Conservation (phyloP, 1,140 invertebrate genomes). For the Tenebrio molitor region DNA sequence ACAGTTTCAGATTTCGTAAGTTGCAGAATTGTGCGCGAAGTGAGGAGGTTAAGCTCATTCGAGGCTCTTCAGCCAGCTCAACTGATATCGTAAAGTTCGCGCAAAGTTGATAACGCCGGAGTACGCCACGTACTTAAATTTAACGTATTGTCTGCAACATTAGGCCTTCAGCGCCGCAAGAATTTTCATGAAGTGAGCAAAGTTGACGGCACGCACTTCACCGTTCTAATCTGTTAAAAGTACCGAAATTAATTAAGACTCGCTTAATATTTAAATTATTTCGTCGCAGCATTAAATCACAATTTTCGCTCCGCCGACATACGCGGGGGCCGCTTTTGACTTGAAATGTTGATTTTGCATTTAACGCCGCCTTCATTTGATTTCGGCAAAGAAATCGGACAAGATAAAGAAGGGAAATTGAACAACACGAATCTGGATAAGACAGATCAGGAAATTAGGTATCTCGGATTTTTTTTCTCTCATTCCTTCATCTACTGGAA, state of each 20-base stretch:
- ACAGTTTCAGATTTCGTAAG: constrained; percentile 26
- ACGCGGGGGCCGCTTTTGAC: constrained; percentile 4
- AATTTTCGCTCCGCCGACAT: not conserved
- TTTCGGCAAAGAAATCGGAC: constrained; percentile 30
- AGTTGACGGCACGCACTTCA: constrained; percentile 13
- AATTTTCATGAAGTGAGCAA: constrained; percentile 16
- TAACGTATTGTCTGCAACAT: constrained; percentile 23
- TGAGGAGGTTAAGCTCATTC: constrained; percentile 14
- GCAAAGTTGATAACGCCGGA: constrained; percentile 7
- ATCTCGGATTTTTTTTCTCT: constrained; percentile 24
- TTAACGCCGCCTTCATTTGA: constrained; percentile 33
- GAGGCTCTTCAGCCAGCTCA: constrained; percentile 17
- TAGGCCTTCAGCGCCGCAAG: constrained; percentile 1
- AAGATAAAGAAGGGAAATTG: constrained; percentile 37
- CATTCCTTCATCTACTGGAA: constrained; percentile 3
- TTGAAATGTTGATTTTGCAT: constrained; percentile 35
- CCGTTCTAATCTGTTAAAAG: constrained; percentile 32
- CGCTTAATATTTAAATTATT: constrained; percentile 37
- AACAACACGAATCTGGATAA: constrained; percentile 40
- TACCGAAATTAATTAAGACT: constrained; percentile 39
- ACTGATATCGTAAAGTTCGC: not conserved
- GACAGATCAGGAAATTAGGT: constrained; percentile 43
- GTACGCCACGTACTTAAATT: constrained; percentile 11
- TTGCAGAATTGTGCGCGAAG: constrained; percentile 19
- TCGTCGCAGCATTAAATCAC: constrained; percentile 28